Base-by-base conservation (phyloP, 2,113 vertebrate genomes). In the Sula dactylatra region DNA sequence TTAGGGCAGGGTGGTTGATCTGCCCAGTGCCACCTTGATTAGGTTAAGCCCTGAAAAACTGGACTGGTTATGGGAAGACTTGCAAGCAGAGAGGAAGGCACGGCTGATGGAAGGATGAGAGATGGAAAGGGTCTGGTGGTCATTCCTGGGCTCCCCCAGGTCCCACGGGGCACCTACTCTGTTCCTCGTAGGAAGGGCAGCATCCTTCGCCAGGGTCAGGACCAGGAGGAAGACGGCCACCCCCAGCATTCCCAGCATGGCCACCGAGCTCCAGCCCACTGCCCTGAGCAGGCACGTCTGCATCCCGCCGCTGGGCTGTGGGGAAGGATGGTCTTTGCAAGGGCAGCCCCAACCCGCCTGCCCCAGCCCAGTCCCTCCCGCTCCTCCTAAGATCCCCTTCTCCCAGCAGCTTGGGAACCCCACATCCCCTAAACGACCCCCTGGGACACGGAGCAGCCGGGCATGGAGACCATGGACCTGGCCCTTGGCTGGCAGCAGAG, bases 151-250 rank as follows among this genome's bases (percentile, higher is more conserved):
- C 26, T 65, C 11, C 24, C 52, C 52, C 38, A n/a, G 11, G 21
- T 52, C 87, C 79, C 85, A 38, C 22, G 1, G 9, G 50, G 49
- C 44, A 72, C 88, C 8, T 95, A 98, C 98, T 95, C 97, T 97
- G 74, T 29, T 91, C 73, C 62, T 67, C 2, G 47, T 4, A 6
- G 97, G 96, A 65, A 97, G 74, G 25, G 82, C 69, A 59, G 95
- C 36, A 1, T 70, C 50, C 81, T 79, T 69, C 4, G 8, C 65
- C 24, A 83, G 54, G 27, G 82, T 83, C 65, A 98, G 92, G 54
- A 96, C 2, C 19, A 98, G 91, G 18, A 97, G 26, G 52, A 98
- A 92, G 3, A 69, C 31, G 5, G 88, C 80, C 82, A 94, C 32
- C 7, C 73, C 93, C 1, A 96, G 92, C 74, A 38, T 54, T 0